Base-by-base conservation (phyloP, 2,113 vertebrate species). In the Tapirus terrestris region DNA sequence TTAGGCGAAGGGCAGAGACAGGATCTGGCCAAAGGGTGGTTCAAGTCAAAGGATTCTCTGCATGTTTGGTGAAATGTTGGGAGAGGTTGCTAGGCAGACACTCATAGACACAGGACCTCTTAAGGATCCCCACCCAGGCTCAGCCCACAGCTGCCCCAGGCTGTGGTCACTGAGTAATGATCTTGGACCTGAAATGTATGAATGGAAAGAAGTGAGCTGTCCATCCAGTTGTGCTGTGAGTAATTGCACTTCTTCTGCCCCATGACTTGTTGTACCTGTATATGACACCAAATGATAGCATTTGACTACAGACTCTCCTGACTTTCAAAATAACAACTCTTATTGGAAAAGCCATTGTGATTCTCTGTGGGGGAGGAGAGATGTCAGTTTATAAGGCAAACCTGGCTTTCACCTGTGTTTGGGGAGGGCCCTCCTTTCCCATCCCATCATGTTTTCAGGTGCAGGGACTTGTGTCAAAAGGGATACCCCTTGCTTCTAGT, bases 41-140 rank as follows among this genome's bases (percentile, higher is more conserved):
- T 6, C 3, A 0, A 16, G 14, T 60, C 53, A 17, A 51, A 31
- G 58, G 29, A 33, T 8, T 36, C 72, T 20, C 3, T 8, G 2
- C 9, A 53, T 3, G 1, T 12, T 72, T 56, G 12, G 68, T 31
- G 88, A 53, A 2, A 6, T 25, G 43, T 36, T 5, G 39, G 45
- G 39, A 53, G 33, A 14, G 36, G 60, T 36, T 33, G 25, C 17
- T 5, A 25, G 96, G 68, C 27, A 61, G 48, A 27, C 17, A 3
- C 36, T 29, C 29, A 48, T 0, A 73, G 80, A 45, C 48, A 51
- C 5, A 61, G 58, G 33, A 39, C 53, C 68, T 70, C 14, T 58
- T 6, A 21, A n/a, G 65, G 25, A 53, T 65, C 60, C 70, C 39
- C 8, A 58, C 61, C 27, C 23, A 82, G 27, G 67, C 27, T 82